Evolutionary conservation across 2,113 vertebrate species (phyloP).

Genomic region (Halichoerus grypus): DNA sequence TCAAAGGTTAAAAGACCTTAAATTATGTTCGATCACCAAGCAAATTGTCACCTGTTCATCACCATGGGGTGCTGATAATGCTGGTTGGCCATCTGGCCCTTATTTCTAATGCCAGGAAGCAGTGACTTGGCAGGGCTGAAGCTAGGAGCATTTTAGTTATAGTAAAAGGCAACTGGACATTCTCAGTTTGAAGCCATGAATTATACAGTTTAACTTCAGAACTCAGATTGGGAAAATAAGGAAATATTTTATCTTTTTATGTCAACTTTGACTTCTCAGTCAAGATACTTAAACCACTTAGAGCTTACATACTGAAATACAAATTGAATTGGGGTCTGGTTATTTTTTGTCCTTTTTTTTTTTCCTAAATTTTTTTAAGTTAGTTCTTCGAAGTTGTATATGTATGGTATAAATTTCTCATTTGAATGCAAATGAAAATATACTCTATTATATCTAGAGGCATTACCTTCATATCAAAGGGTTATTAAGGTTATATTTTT

Average conservation of each 20-base stretch:
- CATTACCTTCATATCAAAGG: neutral
- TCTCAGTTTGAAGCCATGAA: conserved; percentile 71
- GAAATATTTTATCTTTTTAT: conserved; percentile 60
- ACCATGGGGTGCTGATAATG: conserved; percentile 77
- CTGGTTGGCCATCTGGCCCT: conserved; percentile 84
- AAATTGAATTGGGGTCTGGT: neutral
- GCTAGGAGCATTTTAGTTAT: conserved; percentile 70
- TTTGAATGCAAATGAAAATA: conserved; percentile 63
- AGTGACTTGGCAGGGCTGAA: conserved; percentile 76
- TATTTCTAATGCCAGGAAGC: conserved; percentile 81
- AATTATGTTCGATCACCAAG: conserved; percentile 84
- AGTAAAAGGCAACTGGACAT: conserved; percentile 82
- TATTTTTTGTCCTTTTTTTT: neutral
- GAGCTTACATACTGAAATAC: neutral
- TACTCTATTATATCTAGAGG: neutral
- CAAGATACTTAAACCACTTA: conserved; percentile 30
- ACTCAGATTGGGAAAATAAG: conserved; percentile 57
- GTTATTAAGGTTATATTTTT: conserved; percentile 37
- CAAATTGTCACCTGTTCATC: conserved; percentile 85
- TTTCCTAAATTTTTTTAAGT: neutral
- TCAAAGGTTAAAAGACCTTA: conserved; percentile 84
- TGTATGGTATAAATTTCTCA: neutral
- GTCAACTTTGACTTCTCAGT: conserved; percentile 51
- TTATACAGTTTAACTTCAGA: conserved; percentile 72
- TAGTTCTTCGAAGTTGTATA: neutral